Conservation (phyloP, 2,113 vertebrate species). For the Nyctereutes procyonoides region DNA sequence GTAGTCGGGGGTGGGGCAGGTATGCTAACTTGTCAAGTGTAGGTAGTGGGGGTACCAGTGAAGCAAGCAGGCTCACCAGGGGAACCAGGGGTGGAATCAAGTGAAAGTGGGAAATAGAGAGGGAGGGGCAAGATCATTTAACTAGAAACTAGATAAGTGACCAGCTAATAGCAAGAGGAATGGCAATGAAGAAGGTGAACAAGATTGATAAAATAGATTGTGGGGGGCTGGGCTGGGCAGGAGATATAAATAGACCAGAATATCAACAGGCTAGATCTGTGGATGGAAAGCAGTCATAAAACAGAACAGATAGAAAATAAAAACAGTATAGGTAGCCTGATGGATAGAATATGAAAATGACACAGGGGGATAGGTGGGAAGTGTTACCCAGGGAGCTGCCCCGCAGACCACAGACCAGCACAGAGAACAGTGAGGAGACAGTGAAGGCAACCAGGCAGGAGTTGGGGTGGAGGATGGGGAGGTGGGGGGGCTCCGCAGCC, state of each 20-base stretch:
- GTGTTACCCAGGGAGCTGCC: neutral
- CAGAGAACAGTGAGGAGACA: neutral
- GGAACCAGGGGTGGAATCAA: neutral
- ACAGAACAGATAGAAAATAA: conserved; percentile 46
- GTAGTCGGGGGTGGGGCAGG: neutral
- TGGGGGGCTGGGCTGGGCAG: neutral
- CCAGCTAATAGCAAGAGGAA: neutral
- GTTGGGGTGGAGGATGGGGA: neutral
- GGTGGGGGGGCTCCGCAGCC: too few species aligned
- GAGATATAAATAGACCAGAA: conserved; percentile 69
- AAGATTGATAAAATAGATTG: conserved; percentile 76
- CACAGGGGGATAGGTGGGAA: neutral
- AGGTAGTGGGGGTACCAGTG: neutral
- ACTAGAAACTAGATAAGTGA: neutral
- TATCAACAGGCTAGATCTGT: conserved; percentile 11
- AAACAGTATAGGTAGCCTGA: conserved; percentile 27
- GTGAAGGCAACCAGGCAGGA: neutral
- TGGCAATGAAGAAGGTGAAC: conserved; percentile 47
- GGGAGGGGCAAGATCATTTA: neutral
- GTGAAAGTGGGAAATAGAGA: neutral
- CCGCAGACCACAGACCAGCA: neutral
- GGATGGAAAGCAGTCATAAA: conserved; percentile 4
- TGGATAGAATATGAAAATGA: conserved; percentile 50
- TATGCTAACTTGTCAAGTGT: neutral
- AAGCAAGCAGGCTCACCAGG: neutral